These are phyloP conservation scores for Dioctria rufipes DNA, from an alignment of 2,888 invertebrate species.

Conservation along the genomic window DNA sequence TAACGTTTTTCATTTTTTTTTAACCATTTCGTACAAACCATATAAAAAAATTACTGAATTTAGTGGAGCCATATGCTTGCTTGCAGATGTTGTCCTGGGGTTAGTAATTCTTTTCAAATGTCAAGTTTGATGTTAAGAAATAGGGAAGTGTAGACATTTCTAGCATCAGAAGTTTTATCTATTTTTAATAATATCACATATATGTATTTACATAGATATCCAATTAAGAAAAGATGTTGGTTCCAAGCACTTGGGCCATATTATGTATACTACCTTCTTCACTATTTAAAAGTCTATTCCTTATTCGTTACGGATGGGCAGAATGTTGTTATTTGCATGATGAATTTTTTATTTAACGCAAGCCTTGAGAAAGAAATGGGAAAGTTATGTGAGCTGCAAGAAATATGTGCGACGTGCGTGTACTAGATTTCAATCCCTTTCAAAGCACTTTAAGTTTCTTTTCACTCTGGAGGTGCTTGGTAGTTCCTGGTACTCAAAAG, in stretches of 20 bases:
- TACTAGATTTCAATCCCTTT: conserved; percentile 46
- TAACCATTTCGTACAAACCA: too few species aligned
- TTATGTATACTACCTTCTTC: conserved; percentile 4
- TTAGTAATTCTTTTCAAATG: too few species aligned
- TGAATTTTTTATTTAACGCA: conserved; percentile 23
- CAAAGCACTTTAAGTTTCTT: conserved; percentile 29
- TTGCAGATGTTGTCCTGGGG: too few species aligned
- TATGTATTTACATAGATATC: background rate
- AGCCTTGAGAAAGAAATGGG: conserved; percentile 6
- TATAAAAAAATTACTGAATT: too few species aligned
- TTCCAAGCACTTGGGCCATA: conserved; percentile 21
- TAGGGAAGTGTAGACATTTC: too few species aligned
- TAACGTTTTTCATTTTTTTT: too few species aligned
- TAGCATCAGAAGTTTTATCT: too few species aligned
- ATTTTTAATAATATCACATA: too few species aligned
- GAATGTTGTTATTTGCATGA: conserved; percentile 34
- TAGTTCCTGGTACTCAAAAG: conserved; percentile 14
- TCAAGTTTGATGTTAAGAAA: too few species aligned
- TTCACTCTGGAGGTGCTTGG: conserved; percentile 19
- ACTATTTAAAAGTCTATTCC: conserved; percentile 1
- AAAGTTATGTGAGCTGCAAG: conserved; percentile 18
- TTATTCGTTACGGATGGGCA: conserved; percentile 1
- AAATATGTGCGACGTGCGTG: conserved; percentile 6
- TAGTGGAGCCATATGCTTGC: too few species aligned
- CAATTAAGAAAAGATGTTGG: conserved; percentile 16